Conservation (phyloP, 2,113 vertebrate species). For the Laticauda laticaudata region DNA sequence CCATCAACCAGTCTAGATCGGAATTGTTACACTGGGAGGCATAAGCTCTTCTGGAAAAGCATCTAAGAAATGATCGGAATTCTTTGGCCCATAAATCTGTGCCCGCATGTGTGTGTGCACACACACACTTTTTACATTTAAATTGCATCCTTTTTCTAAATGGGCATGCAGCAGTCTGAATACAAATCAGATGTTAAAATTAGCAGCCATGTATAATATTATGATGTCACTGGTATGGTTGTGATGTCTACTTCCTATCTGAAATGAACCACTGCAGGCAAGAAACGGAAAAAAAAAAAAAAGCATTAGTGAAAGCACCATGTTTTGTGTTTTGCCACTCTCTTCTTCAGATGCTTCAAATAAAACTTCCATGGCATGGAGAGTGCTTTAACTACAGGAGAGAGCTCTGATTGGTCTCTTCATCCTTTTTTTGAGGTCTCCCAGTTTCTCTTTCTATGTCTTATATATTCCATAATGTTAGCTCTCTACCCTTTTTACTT, state of each 20-base stretch:
- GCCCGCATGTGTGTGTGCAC: neutral
- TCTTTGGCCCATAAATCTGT: neutral
- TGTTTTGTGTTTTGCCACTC: neutral
- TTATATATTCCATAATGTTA: neutral
- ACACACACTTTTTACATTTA: neutral
- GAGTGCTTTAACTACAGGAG: neutral
- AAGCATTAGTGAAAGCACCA: neutral
- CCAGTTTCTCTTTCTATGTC: neutral
- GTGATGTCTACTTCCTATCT: neutral
- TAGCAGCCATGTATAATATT: neutral
- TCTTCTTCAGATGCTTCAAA: neutral
- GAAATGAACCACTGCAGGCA: neutral
- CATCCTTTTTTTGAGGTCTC: neutral
- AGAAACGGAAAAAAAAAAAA: neutral
- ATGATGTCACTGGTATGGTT: neutral
- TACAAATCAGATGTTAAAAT: neutral
- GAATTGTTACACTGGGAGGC: neutral
- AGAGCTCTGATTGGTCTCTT: neutral
- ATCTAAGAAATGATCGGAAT: neutral
- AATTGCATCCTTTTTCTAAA: neutral
- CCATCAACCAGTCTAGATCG: neutral
- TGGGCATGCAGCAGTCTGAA: neutral
- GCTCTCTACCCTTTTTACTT: neutral
- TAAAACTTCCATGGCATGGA: neutral
- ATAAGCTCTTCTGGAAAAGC: neutral